A percentile compares a stretch with the other conserved stretches of the same genome.
Conservation (phyloP, 2,888 invertebrate species). For the Rhagium mordax region DNA sequence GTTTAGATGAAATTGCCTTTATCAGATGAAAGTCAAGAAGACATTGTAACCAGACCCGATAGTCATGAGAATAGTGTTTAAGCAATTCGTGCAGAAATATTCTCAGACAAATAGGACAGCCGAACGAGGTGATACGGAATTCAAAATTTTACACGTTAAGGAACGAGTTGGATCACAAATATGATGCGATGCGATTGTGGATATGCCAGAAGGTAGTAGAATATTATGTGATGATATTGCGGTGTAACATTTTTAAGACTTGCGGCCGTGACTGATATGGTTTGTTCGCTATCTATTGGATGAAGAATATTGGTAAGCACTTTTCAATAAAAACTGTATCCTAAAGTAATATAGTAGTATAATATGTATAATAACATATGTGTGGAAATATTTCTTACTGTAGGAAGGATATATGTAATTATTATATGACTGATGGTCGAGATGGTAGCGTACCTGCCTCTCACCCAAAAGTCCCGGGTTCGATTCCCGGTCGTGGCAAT, state of each 20-base stretch:
- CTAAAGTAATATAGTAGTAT: no score
- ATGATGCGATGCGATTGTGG: neutral
- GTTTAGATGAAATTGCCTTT: slow-evolving; percentile 4
- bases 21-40: slow-evolving; percentile 12
- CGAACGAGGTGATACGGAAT: neutral
- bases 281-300: no score
- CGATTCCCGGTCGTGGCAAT: no score
- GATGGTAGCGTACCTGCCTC: no score
- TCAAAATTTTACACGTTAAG: neutral
- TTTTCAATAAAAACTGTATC: no score
- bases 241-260: neutral
- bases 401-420: no score
- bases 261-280: neutral
- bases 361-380: no score
- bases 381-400: no score
- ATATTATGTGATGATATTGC: neutral
- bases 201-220: neutral
- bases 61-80: neutral
- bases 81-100: neutral
- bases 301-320: no score
- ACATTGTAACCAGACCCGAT: neutral
- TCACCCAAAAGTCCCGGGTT: no score
- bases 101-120: slow-evolving; percentile 4
- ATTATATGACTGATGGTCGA: no score
- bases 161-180: neutral